Percentiles rank a stretch among this genome's conserved stretches.
Evolutionary conservation across 1,140 invertebrate species (phyloP).

Genomic region (Drosophila persimilis): DNA sequence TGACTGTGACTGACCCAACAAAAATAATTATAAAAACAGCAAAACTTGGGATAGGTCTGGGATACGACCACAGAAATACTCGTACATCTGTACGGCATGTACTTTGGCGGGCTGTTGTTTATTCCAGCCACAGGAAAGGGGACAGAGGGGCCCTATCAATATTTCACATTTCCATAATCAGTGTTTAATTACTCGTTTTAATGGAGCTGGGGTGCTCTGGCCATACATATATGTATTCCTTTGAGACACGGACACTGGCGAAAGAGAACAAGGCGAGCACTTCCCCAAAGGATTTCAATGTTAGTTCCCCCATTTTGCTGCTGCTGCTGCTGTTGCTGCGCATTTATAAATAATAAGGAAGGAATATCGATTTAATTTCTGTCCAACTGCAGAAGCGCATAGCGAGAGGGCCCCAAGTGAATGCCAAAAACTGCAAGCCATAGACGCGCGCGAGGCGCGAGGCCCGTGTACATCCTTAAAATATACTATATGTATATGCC

Average conservation of each 20-base stretch:
- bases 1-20: conserved; percentile 35
- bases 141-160: conserved; percentile 1
- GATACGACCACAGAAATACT: conserved; percentile 27
- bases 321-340: conserved; percentile 35
- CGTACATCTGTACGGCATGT: conserved; percentile 28
- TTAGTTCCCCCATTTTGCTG: conserved; percentile 1
- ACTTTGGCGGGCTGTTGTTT: conserved; percentile 14
- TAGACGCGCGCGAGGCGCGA: conserved; percentile 1
- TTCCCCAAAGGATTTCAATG: conserved; percentile 37
- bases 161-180: conserved; percentile 55
- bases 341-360: conserved; percentile 79
- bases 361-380: conserved; percentile 75
- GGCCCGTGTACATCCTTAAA: not conserved
- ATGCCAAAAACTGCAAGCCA: conserved; percentile 43
- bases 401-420: not conserved
- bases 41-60: conserved; percentile 74
- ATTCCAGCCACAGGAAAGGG: conserved; percentile 12
- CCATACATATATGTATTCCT: conserved; percentile 6
- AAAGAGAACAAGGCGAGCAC: conserved; percentile 13
- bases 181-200: conserved; percentile 35
- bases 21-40: conserved; percentile 32
- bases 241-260: conserved; percentile 5
- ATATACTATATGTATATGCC: conserved; percentile 17
- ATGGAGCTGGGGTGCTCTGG: not conserved
- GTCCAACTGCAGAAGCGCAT: conserved; percentile 27